Evolutionary conservation across 2,888 invertebrate genomes (phyloP), one percentile per base, ranked within the genome.

Genomic region (Tillus elongatus): DNA sequence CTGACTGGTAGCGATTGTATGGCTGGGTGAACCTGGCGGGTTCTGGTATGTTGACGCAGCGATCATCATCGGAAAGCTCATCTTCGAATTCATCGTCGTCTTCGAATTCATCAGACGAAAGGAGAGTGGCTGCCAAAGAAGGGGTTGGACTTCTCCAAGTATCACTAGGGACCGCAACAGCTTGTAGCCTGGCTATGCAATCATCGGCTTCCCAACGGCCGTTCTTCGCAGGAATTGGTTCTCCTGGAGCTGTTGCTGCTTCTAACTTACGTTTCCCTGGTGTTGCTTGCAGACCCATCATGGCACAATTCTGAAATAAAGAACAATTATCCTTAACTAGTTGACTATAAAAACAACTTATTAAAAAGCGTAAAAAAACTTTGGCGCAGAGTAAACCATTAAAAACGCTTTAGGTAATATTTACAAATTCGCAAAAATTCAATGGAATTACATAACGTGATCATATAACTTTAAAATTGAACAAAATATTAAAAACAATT

Each of bases 251-350:
- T 33, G 61, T 56, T 35, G 62, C 59, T 50, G 61, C 56, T 67
- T 78, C 73, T 61, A 74, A 69, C 70, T 79, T 74, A 68, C 76
- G 74, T 75, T 79, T 75, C 59, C 75, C 75, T 67, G 78, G 74
- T 64, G 77, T 75, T 62, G 77, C 76, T 73, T 79, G 79, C 70
- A 79, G 72, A 75, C 79, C 79, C 79, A 79, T 79, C 74, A 78
- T 77, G 73, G 76, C 77, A 75, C 73, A 72, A 64, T 72, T 72
- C 71, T 72, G 66, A 2, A 63, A 58, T 29, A 42, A 44, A 43
- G 40, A 34, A 41, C 9, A 29, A 29, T n/a, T n/a, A n/a, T 8
- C 6, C 11, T n/a, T 8, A n/a, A n/a, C 4, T 8, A 29, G 6
- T 29, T 29, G 6, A 6, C 30, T n/a, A 29, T 6, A 29, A 29